phyloP scores from a whole-genome alignment of 2,888 invertebrate species.

The Tenthredo amoena region DNA sequence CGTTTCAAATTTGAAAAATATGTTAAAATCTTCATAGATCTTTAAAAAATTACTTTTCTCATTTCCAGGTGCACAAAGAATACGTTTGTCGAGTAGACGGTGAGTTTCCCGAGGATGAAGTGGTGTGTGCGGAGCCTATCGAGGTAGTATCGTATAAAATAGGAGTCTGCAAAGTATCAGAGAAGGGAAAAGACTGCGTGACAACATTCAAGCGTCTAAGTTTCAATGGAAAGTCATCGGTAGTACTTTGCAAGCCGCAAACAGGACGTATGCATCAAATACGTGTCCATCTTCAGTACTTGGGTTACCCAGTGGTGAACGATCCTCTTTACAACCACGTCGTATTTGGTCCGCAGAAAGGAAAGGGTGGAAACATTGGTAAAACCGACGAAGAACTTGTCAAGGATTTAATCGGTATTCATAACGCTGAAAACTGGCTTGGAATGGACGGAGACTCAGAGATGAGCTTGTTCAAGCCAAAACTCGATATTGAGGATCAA shows the following conservation, averaged over 20 bases:
- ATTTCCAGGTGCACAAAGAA: slow-evolving; percentile 89
- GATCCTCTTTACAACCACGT: slow-evolving; percentile 98
- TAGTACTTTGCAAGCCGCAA: slow-evolving; percentile 95
- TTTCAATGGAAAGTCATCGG: slow-evolving; percentile 93
- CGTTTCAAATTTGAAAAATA: neutral
- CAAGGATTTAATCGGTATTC: slow-evolving; percentile 92
- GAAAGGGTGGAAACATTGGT: slow-evolving; percentile 92
- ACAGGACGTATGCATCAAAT: slow-evolving; percentile 99
- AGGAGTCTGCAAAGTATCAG: slow-evolving; percentile 96
- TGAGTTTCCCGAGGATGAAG: slow-evolving; percentile 93
- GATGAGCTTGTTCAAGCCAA: slow-evolving; percentile 88
- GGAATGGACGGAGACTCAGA: slow-evolving; percentile 95
- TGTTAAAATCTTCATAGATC: neutral
- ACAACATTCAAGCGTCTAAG: slow-evolving; percentile 95
- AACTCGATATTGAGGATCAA: slow-evolving; percentile 85
- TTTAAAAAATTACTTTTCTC: neutral
- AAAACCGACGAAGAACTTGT: slow-evolving; percentile 95
- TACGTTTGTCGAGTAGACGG: slow-evolving; percentile 98
- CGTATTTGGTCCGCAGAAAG: slow-evolving; percentile 96
- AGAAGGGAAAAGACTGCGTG: slow-evolving; percentile 94
- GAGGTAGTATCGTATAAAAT: slow-evolving; percentile 97
- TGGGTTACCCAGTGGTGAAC: slow-evolving; percentile 98
- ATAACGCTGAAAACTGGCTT: slow-evolving; percentile 96
- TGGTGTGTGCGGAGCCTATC: slow-evolving; percentile 94
- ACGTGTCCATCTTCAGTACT: slow-evolving; percentile 97